phyloP scores from a whole-genome alignment of 2,888 invertebrate genomes.

The Pristionchus mayeri region DNA sequence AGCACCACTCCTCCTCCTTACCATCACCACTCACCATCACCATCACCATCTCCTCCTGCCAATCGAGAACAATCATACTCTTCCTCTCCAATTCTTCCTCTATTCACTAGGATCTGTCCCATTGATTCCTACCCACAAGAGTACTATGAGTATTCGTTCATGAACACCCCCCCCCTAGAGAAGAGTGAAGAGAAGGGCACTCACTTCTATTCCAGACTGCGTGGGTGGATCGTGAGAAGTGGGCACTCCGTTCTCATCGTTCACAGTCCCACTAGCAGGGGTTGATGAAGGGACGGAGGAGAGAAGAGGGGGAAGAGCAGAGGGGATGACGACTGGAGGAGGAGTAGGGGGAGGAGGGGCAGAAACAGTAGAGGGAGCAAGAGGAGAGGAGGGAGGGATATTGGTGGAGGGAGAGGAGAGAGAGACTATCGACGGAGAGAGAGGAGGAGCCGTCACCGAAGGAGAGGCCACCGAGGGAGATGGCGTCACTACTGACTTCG shows the following conservation, averaged over 20 bases:
- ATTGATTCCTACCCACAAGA: too few species aligned
- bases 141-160: too few species aligned
- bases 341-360: conserved; percentile 10
- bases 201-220: conserved; percentile 34
- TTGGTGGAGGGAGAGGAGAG: not conserved
- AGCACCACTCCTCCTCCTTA: not conserved
- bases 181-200: not conserved
- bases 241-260: conserved; percentile 43
- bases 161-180: not conserved
- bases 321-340: not conserved
- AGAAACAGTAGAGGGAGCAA: not conserved
- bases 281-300: conserved; percentile 1
- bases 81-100: not conserved
- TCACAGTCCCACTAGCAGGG: not conserved
- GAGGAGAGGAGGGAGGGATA: conserved; percentile 20
- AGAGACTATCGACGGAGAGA: conserved; percentile 40
- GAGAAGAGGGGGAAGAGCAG: not conserved
- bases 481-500: not conserved
- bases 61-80: not conserved
- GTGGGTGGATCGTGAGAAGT: conserved; percentile 1
- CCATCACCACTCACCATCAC: conserved; percentile 6
- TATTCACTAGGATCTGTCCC: too few species aligned
- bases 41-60: conserved; percentile 21
- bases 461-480: conserved; percentile 10
- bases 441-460: conserved; percentile 15